Conservation (phyloP, 1,140 invertebrate species). For the Agrypnia vestita region DNA sequence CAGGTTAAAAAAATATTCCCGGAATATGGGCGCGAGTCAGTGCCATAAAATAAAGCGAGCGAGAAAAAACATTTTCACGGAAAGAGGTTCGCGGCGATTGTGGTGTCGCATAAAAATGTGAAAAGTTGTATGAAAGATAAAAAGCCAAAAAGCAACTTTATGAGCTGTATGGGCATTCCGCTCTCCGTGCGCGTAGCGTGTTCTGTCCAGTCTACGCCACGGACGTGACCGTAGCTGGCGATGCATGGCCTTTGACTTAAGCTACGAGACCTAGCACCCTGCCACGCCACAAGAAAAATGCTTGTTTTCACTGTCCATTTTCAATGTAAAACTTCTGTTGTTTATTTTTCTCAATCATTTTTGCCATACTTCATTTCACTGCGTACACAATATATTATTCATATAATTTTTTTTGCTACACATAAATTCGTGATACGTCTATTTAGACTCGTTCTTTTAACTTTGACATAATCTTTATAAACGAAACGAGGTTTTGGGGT, state of each 20-base stretch:
- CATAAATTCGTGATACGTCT: no score
- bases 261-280: no score
- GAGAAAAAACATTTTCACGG: not conserved
- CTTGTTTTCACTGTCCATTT: not conserved
- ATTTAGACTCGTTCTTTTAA: no score
- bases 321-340: no score
- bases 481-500: no score
- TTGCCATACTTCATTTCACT: no score
- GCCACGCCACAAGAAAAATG: not conserved
- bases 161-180: conserved; percentile 37
- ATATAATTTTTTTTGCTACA: no score
- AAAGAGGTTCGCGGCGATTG: conserved; percentile 1
- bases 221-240: conserved; percentile 32
- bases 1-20: not conserved
- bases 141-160: conserved; percentile 50
- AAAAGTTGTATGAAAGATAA: conserved; percentile 48
- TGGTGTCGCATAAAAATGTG: conserved; percentile 31
- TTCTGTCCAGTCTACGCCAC: conserved; percentile 30
- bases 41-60: not conserved
- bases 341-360: no score
- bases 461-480: no score
- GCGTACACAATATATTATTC: no score
- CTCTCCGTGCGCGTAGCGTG: not conserved
- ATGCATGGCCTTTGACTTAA: not conserved
- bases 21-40: not conserved